These are phyloP conservation scores for Agrotis segetum DNA, from an alignment of 2,888 invertebrate species.

Conservation along the genomic window DNA sequence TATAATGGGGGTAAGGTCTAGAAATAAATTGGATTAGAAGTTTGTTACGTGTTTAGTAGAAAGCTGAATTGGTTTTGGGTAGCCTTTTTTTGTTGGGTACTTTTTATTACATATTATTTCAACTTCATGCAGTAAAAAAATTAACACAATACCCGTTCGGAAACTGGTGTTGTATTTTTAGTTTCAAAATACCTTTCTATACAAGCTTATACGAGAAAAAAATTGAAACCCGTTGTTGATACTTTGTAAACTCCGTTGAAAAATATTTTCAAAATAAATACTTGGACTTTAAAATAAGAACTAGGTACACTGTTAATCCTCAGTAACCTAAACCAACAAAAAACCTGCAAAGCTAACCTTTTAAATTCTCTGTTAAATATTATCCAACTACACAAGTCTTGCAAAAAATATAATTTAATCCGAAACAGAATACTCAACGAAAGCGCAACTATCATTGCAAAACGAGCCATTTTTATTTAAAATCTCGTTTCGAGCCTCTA, in stretches of 20 bases:
- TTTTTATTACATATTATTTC: slow-evolving; percentile 5
- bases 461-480: slow-evolving; percentile 62
- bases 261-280: not conserved
- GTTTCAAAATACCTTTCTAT: too few relatives aligned
- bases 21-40: slow-evolving; percentile 41
- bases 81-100: not conserved
- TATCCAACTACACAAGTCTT: not conserved
- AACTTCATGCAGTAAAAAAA: not conserved
- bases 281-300: not conserved
- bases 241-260: not conserved
- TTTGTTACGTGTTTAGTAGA: not conserved
- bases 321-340: not conserved
- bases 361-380: slow-evolving; percentile 18
- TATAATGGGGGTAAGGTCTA: not conserved
- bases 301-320: not conserved
- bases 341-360: not conserved
- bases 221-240: too few relatives aligned
- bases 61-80: not conserved
- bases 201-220: too few relatives aligned
- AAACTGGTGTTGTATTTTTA: too few relatives aligned
- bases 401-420: slow-evolving; percentile 40
- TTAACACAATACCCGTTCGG: too few relatives aligned
- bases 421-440: slow-evolving; percentile 24
- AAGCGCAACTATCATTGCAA: slow-evolving; percentile 47
- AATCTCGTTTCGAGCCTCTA: slow-evolving; percentile 53